Evolutionary conservation across 2,797 vertebrate species (phyloP), one percentile per base, ranked within the genome.

Genomic region (Cirrhinus molitorella): DNA sequence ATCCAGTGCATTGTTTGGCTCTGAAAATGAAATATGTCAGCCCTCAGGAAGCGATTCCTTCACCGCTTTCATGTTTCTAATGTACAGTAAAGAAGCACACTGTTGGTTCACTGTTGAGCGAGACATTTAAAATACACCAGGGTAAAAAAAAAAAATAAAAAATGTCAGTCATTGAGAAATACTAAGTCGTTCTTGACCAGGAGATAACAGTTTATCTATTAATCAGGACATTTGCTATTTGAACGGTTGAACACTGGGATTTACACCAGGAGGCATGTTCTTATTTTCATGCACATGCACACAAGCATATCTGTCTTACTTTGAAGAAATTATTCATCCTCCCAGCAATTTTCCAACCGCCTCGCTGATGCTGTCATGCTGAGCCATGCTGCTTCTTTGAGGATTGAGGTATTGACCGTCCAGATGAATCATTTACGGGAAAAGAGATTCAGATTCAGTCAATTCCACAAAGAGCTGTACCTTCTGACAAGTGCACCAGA

Each of bases 41-140:
- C 90, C 90, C 91, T 80, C 85, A 91, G 91, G 92, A 93, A 89
- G 83, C 55, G 31, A 82, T 90, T 92, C 91, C 89, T 91, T 91
- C 86, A 85, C 82, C 77, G 88, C 92, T 92, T 94, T 94, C 88
- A 94, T 93, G 91, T 93, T 91, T 91, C 88, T 89, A 88, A 93
- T 91, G 90, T 87, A 87, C 76, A 83, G 88, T 89, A 89, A 92
- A 91, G 86, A 73, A 87, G 76, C 34, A 49, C 59, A 75, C 49
- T 81, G 70, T 71, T 31, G 67, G 16, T 43, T 77, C 13, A 49
- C 34, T 40, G 43, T 43, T 16, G 17, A 53, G 47, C 1, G 40
- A 43, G 13, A 75, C 37, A 16, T 57, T 76, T 59, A 40, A 59
- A 31, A 80, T 57, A 31, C 67, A 49, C 34, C 63, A 37, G 14